Evolutionary conservation across 2,888 invertebrate species (phyloP), one percentile per base, ranked within the genome.

Genomic region (Fragum whitleyi): DNA sequence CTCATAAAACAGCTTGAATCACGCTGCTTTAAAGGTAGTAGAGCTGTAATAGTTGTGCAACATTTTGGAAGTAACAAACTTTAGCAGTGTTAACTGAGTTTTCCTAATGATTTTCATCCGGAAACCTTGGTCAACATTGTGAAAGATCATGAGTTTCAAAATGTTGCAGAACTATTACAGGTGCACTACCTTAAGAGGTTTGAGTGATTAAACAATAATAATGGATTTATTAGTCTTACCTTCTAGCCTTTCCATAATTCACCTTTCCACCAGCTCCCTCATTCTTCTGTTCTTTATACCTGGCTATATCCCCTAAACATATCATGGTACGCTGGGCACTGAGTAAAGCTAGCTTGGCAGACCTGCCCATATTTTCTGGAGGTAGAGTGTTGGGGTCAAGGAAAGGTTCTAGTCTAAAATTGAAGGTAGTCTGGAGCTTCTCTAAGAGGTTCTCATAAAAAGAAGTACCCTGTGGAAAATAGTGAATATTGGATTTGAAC

Each of bases 301-400:
- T 95, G 19, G 97, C 96, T 90, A 99, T 95, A 94, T 99, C 99
- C 0, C 99, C 99, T 90, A 99, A 95, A 92, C 96, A 97, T 69
- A 99, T 95, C 89, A 97, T 96, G 85, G 97, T 95, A 90, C 98
- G 97, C 94, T 99, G 98, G 2, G 96, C 96, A 77, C 97, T 96
- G 87, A 97, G 95, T 93, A 98, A 95, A 2, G 97, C 97, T 85
- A 97, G 96, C 96, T 94, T 96, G 96, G 23, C 96, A 95, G 47
- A 95, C 95, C 85, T 95, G 59, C 88, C 86, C 93, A 90, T 95
- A 95, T 91, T 95, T 74, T 96, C 89, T 53, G 93, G 90, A 51
- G 92, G 79, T 55, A 90, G 79, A 23, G 84, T 78, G 71, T 91
- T 92, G 57, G 86, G 81, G 72, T 94, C 93, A 29, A 94, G 86